phyloP scores from a whole-genome alignment of 2,113 vertebrate genomes.

The Okapia johnstoni region DNA sequence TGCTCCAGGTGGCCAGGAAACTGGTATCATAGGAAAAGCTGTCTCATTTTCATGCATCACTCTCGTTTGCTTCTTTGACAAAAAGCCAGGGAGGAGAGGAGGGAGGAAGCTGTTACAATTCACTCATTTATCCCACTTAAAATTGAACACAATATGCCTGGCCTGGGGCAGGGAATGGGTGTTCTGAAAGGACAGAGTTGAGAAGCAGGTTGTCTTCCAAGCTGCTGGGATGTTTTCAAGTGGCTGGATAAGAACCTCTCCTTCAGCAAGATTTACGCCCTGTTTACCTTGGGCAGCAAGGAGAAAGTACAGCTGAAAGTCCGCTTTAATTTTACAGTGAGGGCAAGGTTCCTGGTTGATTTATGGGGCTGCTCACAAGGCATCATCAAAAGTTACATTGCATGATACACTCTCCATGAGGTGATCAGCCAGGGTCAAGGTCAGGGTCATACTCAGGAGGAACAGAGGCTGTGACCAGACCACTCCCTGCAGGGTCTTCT shows the following conservation, averaged over 20 bases:
- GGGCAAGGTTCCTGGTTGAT: conserved; percentile 17
- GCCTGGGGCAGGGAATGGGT: background rate
- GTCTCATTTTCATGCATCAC: background rate
- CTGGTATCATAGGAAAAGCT: background rate
- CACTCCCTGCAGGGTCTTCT: background rate
- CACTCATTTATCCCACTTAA: background rate
- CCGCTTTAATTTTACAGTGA: conserved; percentile 4
- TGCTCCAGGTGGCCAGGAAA: background rate
- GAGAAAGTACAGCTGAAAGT: background rate
- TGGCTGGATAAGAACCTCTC: background rate
- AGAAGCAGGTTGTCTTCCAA: background rate
- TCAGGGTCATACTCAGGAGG: background rate
- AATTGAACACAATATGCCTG: background rate
- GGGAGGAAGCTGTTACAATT: accelerated
- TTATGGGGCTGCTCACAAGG: background rate
- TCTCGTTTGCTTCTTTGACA: background rate
- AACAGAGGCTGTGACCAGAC: background rate
- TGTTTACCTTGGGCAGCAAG: conserved; percentile 27
- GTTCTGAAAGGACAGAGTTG: background rate
- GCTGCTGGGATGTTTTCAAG: background rate
- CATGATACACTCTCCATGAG: accelerated
- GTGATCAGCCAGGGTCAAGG: background rate
- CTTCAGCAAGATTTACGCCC: conserved; percentile 42
- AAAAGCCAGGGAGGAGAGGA: background rate
- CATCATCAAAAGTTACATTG: background rate